These are phyloP conservation scores for Plecturocebus donacophilus DNA, from an alignment of 2,113 vertebrate genomes.

Conservation along the genomic window DNA sequence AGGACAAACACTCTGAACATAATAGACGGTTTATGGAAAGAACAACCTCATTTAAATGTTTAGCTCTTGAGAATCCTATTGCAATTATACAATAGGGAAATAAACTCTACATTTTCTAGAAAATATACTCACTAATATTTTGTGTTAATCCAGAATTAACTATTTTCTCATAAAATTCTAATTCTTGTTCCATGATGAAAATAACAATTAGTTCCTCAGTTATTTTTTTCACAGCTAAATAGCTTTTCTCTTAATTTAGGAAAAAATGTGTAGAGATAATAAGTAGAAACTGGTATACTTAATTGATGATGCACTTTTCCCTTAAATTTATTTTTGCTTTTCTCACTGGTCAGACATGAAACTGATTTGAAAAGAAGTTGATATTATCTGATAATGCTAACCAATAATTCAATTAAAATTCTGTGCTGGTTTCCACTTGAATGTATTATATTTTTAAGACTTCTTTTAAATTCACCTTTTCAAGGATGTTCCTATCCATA, in stretches of 20 bases:
- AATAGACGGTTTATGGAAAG: neutral
- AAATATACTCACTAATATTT: neutral
- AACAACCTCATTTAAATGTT: neutral
- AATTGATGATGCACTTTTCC: neutral
- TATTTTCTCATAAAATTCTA: constrained; percentile 20
- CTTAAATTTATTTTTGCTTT: constrained; percentile 25
- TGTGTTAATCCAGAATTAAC: neutral
- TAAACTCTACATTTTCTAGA: neutral
- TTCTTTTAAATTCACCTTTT: neutral
- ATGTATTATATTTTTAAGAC: neutral
- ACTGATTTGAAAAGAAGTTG: neutral
- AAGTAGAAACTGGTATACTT: neutral
- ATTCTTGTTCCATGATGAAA: constrained; percentile 3
- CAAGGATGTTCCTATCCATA: neutral
- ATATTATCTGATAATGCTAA: neutral
- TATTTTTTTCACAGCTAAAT: neutral
- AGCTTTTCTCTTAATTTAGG: neutral
- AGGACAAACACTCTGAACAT: neutral
- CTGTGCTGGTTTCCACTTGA: neutral
- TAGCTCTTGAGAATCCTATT: neutral
- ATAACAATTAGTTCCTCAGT: neutral
- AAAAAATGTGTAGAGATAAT: neutral
- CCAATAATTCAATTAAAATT: neutral
- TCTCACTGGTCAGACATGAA: neutral
- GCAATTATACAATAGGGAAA: neutral